These are phyloP conservation scores for Rhinella marina DNA, from an alignment of 2,797 vertebrate species.

Conservation along the genomic window DNA sequence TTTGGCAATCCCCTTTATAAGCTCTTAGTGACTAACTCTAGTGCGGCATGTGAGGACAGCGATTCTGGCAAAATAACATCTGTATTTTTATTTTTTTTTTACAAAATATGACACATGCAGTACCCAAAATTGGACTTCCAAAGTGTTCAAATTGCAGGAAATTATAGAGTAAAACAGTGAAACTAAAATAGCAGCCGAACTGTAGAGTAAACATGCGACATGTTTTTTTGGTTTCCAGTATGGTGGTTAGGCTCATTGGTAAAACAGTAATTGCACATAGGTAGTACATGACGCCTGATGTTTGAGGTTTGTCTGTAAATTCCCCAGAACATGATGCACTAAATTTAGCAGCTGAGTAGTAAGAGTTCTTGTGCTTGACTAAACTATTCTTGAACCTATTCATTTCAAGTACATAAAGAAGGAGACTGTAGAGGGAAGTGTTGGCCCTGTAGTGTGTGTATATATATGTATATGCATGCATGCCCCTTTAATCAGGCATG, in stretches of 20 bases:
- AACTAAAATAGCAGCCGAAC: constrained; percentile 36
- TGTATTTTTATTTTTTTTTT: constrained; percentile 34
- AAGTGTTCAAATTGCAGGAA: constrained; percentile 37
- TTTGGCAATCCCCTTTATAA: constrained; percentile 42
- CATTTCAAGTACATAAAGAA: neutral
- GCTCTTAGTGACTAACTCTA: constrained; percentile 23
- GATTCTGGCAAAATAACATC: constrained; percentile 43
- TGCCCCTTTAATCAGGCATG: no score
- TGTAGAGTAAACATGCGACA: constrained; percentile 21
- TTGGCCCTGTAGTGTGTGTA: no score
- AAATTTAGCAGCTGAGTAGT: neutral
- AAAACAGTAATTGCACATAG: constrained; percentile 50
- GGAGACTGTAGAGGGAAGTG: no score
- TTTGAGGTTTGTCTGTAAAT: constrained; percentile 38
- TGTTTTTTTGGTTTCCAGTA: constrained; percentile 41
- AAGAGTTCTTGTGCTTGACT: neutral
- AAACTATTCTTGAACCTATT: neutral
- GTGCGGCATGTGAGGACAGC: constrained; percentile 22
- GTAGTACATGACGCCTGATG: constrained; percentile 17
- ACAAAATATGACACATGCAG: constrained; percentile 45
- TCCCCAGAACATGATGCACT: neutral
- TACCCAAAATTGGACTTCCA: constrained; percentile 32
- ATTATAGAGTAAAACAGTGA: constrained; percentile 45
- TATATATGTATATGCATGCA: no score
- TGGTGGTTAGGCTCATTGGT: constrained; percentile 24